These are phyloP conservation scores for Pseudotriccus pelzelni DNA, from an alignment of 2,797 vertebrate species.

Conservation along the genomic window DNA sequence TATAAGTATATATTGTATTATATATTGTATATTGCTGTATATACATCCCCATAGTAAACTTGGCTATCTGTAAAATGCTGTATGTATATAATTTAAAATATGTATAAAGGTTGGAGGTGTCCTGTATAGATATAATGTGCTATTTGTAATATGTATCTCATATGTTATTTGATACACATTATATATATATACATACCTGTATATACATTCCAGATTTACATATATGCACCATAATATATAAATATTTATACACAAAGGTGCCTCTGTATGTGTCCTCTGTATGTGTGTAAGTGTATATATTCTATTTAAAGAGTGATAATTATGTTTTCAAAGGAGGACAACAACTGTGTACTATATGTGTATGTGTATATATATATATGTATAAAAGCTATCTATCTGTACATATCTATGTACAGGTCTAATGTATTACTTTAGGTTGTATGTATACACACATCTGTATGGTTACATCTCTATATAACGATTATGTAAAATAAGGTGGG, in stretches of 20 bases:
- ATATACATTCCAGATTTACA: neutral
- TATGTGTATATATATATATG: fast-evolving
- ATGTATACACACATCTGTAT: neutral
- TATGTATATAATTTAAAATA: neutral
- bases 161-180: neutral
- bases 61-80: neutral
- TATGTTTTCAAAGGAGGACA: neutral
- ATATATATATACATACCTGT: no score
- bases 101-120: neutral
- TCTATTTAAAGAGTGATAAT: neutral
- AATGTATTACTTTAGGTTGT: neutral
- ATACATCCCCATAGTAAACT: neutral
- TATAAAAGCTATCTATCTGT: neutral
- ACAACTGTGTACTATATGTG: neutral
- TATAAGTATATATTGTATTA: neutral
- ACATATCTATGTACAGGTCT: neutral
- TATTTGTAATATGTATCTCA: neutral
- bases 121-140: neutral
- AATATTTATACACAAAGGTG: neutral
- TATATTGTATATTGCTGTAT: neutral
- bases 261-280: no score
- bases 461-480: neutral
- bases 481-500: neutral
- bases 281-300: neutral
- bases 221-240: neutral